These are phyloP conservation scores for Parnassius glacialis DNA, from an alignment of 2,888 invertebrate species.

Conservation along the genomic window DNA sequence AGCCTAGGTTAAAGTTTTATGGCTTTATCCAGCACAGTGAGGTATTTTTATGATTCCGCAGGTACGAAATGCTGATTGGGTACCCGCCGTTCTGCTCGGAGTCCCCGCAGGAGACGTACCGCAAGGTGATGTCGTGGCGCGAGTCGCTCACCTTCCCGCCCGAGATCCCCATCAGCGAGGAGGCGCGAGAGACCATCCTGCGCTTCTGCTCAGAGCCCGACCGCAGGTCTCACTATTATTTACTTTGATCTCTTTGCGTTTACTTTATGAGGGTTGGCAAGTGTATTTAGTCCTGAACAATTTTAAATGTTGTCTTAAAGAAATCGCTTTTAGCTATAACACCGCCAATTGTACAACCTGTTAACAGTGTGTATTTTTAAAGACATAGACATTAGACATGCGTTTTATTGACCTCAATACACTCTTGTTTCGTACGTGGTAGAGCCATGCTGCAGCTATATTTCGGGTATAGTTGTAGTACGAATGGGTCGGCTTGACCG, in stretches of 20 bases:
- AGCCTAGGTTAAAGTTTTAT: too few relatives aligned
- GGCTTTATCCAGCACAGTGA: too few relatives aligned
- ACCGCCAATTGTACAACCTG: too few relatives aligned
- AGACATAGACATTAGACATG: too few relatives aligned
- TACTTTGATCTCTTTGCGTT: constrained; percentile 36
- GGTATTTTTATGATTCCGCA: constrained; percentile 31
- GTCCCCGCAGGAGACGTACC: constrained; percentile 97
- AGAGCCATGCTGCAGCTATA: too few relatives aligned
- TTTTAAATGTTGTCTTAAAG: too few relatives aligned
- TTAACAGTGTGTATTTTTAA: too few relatives aligned
- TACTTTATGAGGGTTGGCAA: background rate
- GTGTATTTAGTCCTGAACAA: background rate
- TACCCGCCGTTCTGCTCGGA: constrained; percentile 99
- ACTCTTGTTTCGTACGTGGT: too few relatives aligned
- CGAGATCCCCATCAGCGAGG: constrained; percentile 99
- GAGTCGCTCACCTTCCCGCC: constrained; percentile 99
- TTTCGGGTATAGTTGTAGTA: too few relatives aligned
- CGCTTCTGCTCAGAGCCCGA: constrained; percentile 99
- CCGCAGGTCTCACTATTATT: constrained; percentile 82
- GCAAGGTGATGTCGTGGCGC: constrained; percentile 98
- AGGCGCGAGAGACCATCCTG: constrained; percentile 96
- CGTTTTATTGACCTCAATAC: too few relatives aligned
- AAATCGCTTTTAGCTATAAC: too few relatives aligned
- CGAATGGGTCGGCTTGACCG: too few relatives aligned
- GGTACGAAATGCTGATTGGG: constrained; percentile 99